Evolutionary conservation across 23 tunicate species (phyloP).

Genomic region (Botrylloides violaceus): DNA sequence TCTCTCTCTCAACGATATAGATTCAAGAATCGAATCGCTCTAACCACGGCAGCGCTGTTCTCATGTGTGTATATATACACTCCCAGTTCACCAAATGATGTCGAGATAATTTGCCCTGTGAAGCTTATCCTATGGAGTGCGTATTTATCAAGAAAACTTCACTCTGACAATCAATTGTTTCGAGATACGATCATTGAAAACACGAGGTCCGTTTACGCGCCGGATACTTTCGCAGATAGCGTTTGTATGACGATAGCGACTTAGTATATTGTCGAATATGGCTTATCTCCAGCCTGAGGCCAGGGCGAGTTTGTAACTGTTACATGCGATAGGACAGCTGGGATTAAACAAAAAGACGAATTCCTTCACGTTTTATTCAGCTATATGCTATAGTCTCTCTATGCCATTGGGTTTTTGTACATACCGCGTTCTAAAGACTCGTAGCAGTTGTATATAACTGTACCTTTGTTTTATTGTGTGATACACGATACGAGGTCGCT

Average conservation of each 20-base stretch:
- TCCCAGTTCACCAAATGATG: not conserved
- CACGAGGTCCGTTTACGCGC: not conserved
- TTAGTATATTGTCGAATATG: not conserved
- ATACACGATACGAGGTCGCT: not conserved
- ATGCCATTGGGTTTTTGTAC: not conserved
- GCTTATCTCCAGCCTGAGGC: slow-evolving; percentile 1
- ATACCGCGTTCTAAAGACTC: not conserved
- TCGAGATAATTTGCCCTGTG: not conserved
- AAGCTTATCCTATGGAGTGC: not conserved
- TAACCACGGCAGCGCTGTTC: too few species aligned
- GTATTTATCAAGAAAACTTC: not conserved
- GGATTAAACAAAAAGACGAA: not conserved
- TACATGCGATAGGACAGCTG: not conserved
- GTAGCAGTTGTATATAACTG: not conserved
- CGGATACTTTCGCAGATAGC: slow-evolving; percentile 2
- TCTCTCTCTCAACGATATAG: too few species aligned
- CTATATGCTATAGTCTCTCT: not conserved
- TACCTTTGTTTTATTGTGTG: not conserved
- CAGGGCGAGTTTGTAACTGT: not conserved
- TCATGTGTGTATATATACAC: too few species aligned
- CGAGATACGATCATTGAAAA: not conserved
- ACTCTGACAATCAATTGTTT: not conserved
- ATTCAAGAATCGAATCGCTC: too few species aligned
- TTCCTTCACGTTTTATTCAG: slow-evolving; percentile 1
- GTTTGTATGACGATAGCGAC: not conserved